Percentiles rank a stretch among this genome's conserved stretches.
Evolutionary conservation across 2,113 vertebrate genomes (phyloP).

Genomic region (Muscicapa adusta): DNA sequence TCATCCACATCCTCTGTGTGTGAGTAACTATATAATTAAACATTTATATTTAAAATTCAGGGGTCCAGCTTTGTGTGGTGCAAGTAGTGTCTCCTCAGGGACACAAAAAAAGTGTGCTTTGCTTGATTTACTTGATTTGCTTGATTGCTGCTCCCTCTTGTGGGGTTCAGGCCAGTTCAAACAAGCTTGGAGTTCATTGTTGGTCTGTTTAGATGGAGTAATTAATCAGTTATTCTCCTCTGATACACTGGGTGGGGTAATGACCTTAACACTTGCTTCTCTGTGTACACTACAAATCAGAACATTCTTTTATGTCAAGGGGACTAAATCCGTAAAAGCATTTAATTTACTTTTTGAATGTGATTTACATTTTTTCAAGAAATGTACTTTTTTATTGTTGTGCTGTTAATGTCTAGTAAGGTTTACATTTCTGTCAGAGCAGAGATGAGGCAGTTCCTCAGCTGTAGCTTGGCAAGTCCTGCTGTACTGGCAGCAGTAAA

Average conservation of each 20-base stretch:
- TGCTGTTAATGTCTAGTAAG: background rate
- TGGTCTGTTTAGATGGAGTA: background rate
- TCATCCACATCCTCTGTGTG: background rate
- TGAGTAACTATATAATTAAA: background rate
- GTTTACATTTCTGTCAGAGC: background rate
- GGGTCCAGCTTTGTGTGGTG: background rate
- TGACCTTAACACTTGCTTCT: background rate
- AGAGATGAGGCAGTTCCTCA: background rate
- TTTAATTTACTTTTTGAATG: background rate
- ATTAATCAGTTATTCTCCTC: background rate
- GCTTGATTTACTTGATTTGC: background rate
- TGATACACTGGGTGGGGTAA: background rate
- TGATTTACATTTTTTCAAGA: background rate
- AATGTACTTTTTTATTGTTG: background rate
- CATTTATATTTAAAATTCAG: background rate
- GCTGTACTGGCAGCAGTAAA: background rate
- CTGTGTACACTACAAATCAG: background rate
- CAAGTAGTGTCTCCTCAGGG: background rate
- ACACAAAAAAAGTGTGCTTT: background rate
- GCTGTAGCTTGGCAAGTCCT: background rate
- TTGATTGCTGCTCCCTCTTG: slow-evolving; percentile 52
- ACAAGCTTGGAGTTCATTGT: background rate
- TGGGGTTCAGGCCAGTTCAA: slow-evolving; percentile 4
- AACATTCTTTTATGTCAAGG: background rate
- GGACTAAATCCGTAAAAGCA: background rate